Conservation (phyloP, 2,797 vertebrate species). For the Cercopithecus diana region DNA sequence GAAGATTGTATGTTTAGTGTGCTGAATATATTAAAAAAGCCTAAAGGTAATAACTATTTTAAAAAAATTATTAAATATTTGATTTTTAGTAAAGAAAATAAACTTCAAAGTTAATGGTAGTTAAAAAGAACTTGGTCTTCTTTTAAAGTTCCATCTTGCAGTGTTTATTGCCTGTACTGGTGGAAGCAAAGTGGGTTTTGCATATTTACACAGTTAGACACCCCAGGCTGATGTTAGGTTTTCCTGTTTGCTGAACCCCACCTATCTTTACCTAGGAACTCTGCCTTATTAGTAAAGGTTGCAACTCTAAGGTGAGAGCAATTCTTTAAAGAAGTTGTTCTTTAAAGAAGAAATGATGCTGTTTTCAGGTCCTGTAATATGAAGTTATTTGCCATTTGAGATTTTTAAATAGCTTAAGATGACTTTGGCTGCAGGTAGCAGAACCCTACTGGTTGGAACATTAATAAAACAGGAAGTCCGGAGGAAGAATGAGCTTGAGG, state of each 20-base stretch:
- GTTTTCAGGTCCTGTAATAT: neutral
- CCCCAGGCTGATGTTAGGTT: neutral
- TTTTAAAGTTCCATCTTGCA: neutral
- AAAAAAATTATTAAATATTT: neutral
- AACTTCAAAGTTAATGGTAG: neutral
- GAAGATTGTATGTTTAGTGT: constrained; percentile 3
- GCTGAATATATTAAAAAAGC: neutral
- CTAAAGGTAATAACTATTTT: neutral
- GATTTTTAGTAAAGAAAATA: constrained; percentile 21
- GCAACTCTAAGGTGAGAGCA: neutral
- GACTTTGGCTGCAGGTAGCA: neutral
- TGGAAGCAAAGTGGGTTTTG: neutral
- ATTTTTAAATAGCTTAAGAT: neutral
- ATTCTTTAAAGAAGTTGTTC: neutral
- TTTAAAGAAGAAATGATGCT: neutral
- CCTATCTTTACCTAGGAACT: neutral
- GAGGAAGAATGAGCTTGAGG: neutral
- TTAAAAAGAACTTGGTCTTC: constrained; percentile 3
- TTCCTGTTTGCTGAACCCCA: neutral
- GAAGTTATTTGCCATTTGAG: neutral
- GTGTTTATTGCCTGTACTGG: neutral
- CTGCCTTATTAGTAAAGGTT: neutral
- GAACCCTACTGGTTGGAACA: neutral
- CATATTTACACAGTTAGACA: neutral
- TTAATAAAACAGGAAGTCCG: neutral